Evolutionary conservation across 1,140 invertebrate genomes (phyloP), one percentile per base, ranked within the genome.

Genomic region (Paracyclopina nana): DNA sequence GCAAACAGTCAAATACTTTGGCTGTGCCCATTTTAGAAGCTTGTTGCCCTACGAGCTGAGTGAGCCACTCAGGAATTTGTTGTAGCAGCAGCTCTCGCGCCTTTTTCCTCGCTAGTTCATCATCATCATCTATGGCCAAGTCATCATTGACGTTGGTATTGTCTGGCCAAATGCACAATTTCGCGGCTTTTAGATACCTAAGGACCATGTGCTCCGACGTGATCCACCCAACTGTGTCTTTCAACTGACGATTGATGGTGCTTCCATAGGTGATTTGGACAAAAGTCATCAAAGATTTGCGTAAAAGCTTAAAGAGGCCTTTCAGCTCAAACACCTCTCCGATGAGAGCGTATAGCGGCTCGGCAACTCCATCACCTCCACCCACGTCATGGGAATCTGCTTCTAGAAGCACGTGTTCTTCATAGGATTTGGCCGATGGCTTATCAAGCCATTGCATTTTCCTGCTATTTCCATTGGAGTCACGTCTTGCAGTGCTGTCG

Each of bases 181-280:
- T 73, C 53, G 87, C 74, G 14, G 79, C 67, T 54, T 80, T 76
- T 30, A 82, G 77, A 61, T 90, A 90, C 62, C 82, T 85, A 58
- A 87, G 76, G 51, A 90, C 63, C 81, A 87, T 88, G 45, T 81
- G 75, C 61, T 90, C 85, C 20, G 82, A 86, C 60, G 87, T 80
- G 50, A 86, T 64, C 77, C 82, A 85, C 11, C 75, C 72, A 44
- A 90, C 78, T 1, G 79, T 85, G 57, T 88, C 84, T 55, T 20
- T 38, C 26, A 56, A 41, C 55, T 60, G 80, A 72, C 79, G 78
- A 62, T 87, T 90, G 41, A 91, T 90, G 20, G 82, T 88, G 53
- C 82, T 70, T 6, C 84, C 84, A 65, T 85, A 91, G 0, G 82
- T 84, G 41, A 88, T 79, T 65, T 92, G 85, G 6, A 91, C 84